A percentile compares a stretch with the other conserved stretches of the same genome.
Conservation (phyloP, 2,888 invertebrate species). For the Siphonodentalium dalli region DNA sequence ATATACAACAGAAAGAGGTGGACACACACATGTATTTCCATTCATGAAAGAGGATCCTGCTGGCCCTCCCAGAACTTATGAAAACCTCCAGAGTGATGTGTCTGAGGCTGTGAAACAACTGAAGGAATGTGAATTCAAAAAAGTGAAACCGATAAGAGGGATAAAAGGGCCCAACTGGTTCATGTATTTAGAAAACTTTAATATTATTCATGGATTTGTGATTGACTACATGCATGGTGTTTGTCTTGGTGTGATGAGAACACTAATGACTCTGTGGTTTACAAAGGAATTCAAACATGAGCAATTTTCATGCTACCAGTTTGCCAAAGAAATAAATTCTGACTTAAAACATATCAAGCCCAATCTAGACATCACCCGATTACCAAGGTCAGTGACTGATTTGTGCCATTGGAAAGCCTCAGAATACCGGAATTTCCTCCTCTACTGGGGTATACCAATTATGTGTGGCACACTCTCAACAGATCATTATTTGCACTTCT, state of each 20-base stretch:
- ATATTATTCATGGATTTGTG: constrained; percentile 7
- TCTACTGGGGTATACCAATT: constrained; percentile 14
- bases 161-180: constrained; percentile 8
- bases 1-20: constrained; percentile 1
- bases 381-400: constrained; percentile 8
- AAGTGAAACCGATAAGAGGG: constrained; percentile 5
- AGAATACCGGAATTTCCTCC: constrained; percentile 15
- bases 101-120: not conserved
- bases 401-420: constrained; percentile 15
- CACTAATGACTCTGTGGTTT: not conserved
- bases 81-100: not conserved
- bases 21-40: constrained; percentile 7
- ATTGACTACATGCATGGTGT: constrained; percentile 21
- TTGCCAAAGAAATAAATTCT: constrained; percentile 4
- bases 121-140: too few species aligned
- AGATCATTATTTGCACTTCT: constrained; percentile 8
- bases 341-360: constrained; percentile 8
- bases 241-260: constrained; percentile 6
- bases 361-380: constrained; percentile 13
- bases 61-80: not conserved
- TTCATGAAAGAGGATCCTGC: constrained; percentile 1
- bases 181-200: constrained; percentile 9
- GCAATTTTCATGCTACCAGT: constrained; percentile 2
- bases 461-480: not conserved
- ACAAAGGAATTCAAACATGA: not conserved